Conservation (phyloP, 2,797 vertebrate species). For the Macropodus opercularis region DNA sequence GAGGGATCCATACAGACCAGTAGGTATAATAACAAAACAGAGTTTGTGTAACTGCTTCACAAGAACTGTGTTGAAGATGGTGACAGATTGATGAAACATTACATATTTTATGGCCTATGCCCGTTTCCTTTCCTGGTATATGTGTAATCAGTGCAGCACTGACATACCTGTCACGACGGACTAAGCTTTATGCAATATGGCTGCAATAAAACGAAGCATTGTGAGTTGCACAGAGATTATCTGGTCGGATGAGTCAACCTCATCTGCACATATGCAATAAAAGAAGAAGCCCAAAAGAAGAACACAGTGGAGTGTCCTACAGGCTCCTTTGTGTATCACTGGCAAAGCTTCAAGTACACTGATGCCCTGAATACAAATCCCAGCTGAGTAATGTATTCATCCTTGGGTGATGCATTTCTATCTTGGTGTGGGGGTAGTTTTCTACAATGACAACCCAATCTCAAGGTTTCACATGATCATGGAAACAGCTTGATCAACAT, state of each 20-base stretch:
- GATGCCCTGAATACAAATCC: constrained; percentile 9
- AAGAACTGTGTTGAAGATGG: too few species aligned
- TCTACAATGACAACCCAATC: neutral
- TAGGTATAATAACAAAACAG: too few species aligned
- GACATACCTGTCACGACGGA: neutral
- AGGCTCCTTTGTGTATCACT: constrained; percentile 12
- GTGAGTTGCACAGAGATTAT: constrained; percentile 1
- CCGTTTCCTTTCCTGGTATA: too few species aligned
- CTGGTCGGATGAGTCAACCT: constrained; percentile 11
- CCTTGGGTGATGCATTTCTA: neutral
- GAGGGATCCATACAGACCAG: too few species aligned
- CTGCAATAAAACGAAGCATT: neutral
- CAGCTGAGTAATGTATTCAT: neutral
- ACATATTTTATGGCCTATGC: too few species aligned
- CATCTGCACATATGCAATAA: too few species aligned
- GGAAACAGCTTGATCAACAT: neutral
- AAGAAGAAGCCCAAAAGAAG: too few species aligned
- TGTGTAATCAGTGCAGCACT: too few species aligned
- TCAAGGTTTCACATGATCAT: neutral
- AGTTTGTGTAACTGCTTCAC: too few species aligned
- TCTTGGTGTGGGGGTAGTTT: neutral
- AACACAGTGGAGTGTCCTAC: constrained; percentile 6
- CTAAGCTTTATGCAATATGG: neutral
- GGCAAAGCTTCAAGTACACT: neutral
- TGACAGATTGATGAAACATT: too few species aligned